Conservation (phyloP, 2,797 vertebrate species). For the Picus viridis region DNA sequence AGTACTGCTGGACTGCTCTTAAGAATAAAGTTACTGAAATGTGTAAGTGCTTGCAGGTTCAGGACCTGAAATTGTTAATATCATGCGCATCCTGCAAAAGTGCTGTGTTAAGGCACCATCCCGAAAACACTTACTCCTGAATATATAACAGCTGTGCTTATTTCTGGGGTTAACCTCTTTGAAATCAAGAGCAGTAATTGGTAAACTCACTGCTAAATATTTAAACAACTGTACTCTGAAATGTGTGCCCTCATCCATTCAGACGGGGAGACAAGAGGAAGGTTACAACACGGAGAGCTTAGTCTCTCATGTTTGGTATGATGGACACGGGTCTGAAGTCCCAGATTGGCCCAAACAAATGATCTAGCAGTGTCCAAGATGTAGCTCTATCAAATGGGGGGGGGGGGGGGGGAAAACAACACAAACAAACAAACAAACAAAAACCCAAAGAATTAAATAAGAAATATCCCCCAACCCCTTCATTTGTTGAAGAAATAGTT, state of each 20-base stretch:
- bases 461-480: too few relatives aligned
- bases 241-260: background rate
- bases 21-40: constrained; percentile 53
- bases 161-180: constrained; percentile 36
- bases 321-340: background rate
- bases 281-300: background rate
- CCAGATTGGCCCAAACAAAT: background rate
- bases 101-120: background rate
- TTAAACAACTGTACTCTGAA: background rate
- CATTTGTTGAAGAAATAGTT: background rate
- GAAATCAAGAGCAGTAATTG: constrained; percentile 27
- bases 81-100: constrained; percentile 18
- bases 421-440: too few relatives aligned
- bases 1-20: background rate
- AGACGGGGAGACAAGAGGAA: background rate
- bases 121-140: constrained; percentile 36
- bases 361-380: background rate
- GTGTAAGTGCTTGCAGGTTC: constrained; percentile 17
- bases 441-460: background rate
- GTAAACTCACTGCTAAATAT: constrained; percentile 3
- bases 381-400: background rate
- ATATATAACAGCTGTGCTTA: constrained; percentile 9
- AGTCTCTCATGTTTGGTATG: background rate
- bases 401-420: too few relatives aligned
- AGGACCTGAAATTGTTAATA: constrained; percentile 43